A percentile compares a stretch with the other conserved stretches of the same genome.
These are phyloP conservation scores for Axea sp. DNA, from an alignment of 2,888 invertebrate genomes.

Conservation along the genomic window DNA sequence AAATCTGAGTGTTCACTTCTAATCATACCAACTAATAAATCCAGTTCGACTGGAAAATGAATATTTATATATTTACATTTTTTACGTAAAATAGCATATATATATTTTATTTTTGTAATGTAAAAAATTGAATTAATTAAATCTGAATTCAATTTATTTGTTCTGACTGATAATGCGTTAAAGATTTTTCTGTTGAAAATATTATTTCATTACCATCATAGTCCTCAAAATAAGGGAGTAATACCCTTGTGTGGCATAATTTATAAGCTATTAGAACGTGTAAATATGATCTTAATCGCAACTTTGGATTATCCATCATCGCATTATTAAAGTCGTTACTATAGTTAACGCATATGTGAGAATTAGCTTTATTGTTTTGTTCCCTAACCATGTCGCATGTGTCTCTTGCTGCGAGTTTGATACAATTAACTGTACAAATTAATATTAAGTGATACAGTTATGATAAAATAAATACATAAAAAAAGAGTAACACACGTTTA, in stretches of 20 bases:
- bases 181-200: too few species aligned
- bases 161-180: too few species aligned
- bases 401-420: neutral
- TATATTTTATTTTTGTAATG: neutral
- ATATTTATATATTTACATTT: too few species aligned
- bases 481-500: too few species aligned
- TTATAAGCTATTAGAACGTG: constrained; percentile 21
- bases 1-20: too few species aligned
- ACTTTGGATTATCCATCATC: constrained; percentile 34
- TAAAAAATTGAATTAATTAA: neutral
- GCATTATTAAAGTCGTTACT: constrained; percentile 28
- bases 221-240: constrained; percentile 5
- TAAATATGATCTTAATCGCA: constrained; percentile 43
- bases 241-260: constrained; percentile 14
- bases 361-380: constrained; percentile 36
- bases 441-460: constrained; percentile 25
- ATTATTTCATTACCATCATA: constrained; percentile 2
- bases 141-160: neutral
- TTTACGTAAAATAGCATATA: too few species aligned
- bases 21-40: too few species aligned
- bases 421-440: constrained; percentile 29
- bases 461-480: neutral
- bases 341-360: constrained; percentile 28
- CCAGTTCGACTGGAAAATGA: too few species aligned
- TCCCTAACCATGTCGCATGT: constrained; percentile 3